Percentiles rank a stretch among this genome's conserved stretches.
phyloP scores from a whole-genome alignment of 1,140 invertebrate genomes.

The Homarus americanus region DNA sequence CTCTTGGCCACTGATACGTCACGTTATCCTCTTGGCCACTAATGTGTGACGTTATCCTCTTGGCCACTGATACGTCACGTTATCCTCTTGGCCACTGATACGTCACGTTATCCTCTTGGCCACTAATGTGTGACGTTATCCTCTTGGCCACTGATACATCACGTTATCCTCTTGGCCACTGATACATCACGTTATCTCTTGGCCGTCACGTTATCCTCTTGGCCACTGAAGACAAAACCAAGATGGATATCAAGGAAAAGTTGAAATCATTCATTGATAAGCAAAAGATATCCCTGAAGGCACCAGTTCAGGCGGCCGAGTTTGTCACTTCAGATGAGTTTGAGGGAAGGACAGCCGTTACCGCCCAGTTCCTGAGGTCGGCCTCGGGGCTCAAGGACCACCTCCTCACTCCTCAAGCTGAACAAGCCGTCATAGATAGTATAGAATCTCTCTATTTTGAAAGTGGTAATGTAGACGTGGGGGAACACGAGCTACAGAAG shows the following conservation, averaged over 20 bases:
- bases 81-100: too few relatives aligned
- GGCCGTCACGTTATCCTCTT: too few relatives aligned
- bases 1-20: too few relatives aligned
- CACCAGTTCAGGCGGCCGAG: constrained; percentile 46
- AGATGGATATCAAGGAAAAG: constrained; percentile 75
- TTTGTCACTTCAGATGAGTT: constrained; percentile 66
- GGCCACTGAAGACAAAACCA: too few relatives aligned
- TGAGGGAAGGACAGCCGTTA: constrained; percentile 68
- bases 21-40: too few relatives aligned
- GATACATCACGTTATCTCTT: too few relatives aligned
- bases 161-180: too few relatives aligned
- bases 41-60: too few relatives aligned
- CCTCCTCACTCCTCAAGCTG: constrained; percentile 66
- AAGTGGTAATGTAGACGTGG: constrained; percentile 60
- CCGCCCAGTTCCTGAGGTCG: constrained; percentile 59
- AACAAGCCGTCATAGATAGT: constrained; percentile 72
- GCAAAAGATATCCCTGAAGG: constrained; percentile 64
- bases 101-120: too few relatives aligned
- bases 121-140: too few relatives aligned
- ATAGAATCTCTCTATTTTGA: constrained; percentile 74
- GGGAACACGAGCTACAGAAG: constrained; percentile 66
- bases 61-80: too few relatives aligned
- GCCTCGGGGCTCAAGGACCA: constrained; percentile 53
- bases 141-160: too few relatives aligned
- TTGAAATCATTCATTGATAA: constrained; percentile 75